Evolutionary conservation across 2,797 vertebrate species (phyloP).

Genomic region (Sebastes ruberrimus): DNA sequence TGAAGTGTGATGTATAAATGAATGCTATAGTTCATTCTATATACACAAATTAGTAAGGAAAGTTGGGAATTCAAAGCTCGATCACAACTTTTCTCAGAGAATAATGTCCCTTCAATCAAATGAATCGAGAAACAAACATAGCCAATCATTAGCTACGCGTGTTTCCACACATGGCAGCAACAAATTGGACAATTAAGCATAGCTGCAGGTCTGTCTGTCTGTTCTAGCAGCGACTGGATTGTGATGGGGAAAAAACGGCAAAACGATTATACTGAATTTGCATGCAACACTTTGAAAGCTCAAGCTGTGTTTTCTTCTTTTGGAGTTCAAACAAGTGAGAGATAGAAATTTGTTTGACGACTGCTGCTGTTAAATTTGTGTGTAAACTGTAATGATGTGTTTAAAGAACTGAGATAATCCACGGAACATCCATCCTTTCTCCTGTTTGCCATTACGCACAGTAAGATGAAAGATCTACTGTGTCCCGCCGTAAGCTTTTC

Average conservation of each 20-base stretch:
- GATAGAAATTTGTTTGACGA: slow-evolving; percentile 36
- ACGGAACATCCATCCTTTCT: slow-evolving; percentile 7
- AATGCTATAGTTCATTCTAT: neutral
- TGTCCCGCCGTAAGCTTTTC: slow-evolving; percentile 15
- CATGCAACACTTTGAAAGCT: slow-evolving; percentile 38
- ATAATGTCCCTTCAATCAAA: neutral
- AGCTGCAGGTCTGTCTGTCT: slow-evolving; percentile 42
- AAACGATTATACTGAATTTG: slow-evolving; percentile 33
- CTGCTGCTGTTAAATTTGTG: slow-evolving; percentile 35
- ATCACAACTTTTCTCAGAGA: neutral
- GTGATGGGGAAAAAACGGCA: slow-evolving; percentile 30
- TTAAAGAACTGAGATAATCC: slow-evolving; percentile 27
- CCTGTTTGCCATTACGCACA: slow-evolving; percentile 18
- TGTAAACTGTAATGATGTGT: slow-evolving; percentile 40
- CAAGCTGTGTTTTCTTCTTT: slow-evolving; percentile 51
- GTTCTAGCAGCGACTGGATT: slow-evolving; percentile 31
- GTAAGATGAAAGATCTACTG: slow-evolving; percentile 23
- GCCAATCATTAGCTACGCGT: slow-evolving; percentile 12
- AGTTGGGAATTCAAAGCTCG: neutral
- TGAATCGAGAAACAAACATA: slow-evolving; percentile 5
- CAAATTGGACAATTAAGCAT: slow-evolving; percentile 52
- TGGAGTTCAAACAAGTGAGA: slow-evolving; percentile 50
- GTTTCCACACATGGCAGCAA: slow-evolving; percentile 33
- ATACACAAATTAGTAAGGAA: neutral
- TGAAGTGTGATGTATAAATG: neutral